These are phyloP conservation scores for Anoplolepis gracilipes DNA, from an alignment of 1,140 invertebrate genomes.

Conservation along the genomic window DNA sequence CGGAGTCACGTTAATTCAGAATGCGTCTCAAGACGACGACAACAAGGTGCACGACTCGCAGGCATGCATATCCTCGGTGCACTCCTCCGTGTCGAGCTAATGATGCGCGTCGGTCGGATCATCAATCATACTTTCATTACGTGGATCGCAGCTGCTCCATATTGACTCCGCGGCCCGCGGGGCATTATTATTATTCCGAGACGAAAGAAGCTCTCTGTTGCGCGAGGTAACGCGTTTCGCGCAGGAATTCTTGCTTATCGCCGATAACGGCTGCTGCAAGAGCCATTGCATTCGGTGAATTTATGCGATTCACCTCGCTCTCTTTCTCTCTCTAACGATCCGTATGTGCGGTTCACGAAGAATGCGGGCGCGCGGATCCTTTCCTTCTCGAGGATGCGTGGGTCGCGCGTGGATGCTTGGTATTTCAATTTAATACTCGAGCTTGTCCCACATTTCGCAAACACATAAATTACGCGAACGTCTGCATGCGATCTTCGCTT, in stretches of 20 bases:
- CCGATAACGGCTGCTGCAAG: slow-evolving; percentile 32
- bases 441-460: slow-evolving; percentile 8
- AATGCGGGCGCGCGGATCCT: not conserved
- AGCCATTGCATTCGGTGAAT: slow-evolving; percentile 44
- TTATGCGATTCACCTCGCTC: slow-evolving; percentile 43
- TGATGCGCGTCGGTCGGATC: slow-evolving; percentile 80
- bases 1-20: slow-evolving; percentile 63
- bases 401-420: not conserved
- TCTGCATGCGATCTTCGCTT: not conserved
- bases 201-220: slow-evolving; percentile 29
- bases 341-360: slow-evolving; percentile 32
- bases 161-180: slow-evolving; percentile 81
- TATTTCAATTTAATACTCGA: slow-evolving; percentile 23
- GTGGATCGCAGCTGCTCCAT: slow-evolving; percentile 81
- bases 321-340: slow-evolving; percentile 44
- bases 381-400: not conserved
- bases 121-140: slow-evolving; percentile 87
- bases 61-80: slow-evolving; percentile 52
- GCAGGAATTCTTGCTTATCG: slow-evolving; percentile 48
- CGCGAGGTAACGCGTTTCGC: slow-evolving; percentile 15
- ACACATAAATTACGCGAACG: not conserved
- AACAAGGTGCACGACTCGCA: slow-evolving; percentile 31
- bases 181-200: slow-evolving; percentile 82
- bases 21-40: slow-evolving; percentile 51
- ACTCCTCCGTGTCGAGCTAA: slow-evolving; percentile 76